Percentiles rank a stretch among this genome's conserved stretches.
Conservation (phyloP, 2,113 vertebrate species). For the Psophia crepitans region DNA sequence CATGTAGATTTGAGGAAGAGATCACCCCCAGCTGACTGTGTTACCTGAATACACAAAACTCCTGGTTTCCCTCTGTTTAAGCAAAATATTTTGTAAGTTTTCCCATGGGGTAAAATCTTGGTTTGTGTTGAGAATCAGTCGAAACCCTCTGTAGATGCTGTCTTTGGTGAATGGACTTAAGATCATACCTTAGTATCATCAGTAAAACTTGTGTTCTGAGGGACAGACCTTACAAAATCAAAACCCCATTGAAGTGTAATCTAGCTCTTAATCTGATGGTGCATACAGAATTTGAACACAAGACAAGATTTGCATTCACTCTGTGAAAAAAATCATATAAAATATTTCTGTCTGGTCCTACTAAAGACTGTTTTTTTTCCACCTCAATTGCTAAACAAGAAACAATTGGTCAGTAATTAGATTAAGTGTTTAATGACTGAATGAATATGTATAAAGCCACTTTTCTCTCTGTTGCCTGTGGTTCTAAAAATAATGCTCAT, state of each 20-base stretch:
- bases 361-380: not conserved
- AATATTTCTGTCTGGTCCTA: not conserved
- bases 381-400: not conserved
- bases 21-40: not conserved
- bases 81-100: not conserved
- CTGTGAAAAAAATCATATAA: not conserved
- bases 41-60: not conserved
- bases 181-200: not conserved
- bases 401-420: not conserved
- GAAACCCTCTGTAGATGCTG: not conserved
- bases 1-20: no score
- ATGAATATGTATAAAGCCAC: accelerated
- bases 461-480: not conserved
- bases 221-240: not conserved
- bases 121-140: not conserved
- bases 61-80: not conserved
- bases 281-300: not conserved
- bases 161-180: not conserved
- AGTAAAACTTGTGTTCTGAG: not conserved
- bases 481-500: not conserved
- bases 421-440: not conserved
- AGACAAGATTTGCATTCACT: not conserved
- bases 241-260: not conserved
- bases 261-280: not conserved
- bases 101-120: not conserved